Conservation (phyloP, 2,113 vertebrate genomes). For the Hyperoodon ampullatus region DNA sequence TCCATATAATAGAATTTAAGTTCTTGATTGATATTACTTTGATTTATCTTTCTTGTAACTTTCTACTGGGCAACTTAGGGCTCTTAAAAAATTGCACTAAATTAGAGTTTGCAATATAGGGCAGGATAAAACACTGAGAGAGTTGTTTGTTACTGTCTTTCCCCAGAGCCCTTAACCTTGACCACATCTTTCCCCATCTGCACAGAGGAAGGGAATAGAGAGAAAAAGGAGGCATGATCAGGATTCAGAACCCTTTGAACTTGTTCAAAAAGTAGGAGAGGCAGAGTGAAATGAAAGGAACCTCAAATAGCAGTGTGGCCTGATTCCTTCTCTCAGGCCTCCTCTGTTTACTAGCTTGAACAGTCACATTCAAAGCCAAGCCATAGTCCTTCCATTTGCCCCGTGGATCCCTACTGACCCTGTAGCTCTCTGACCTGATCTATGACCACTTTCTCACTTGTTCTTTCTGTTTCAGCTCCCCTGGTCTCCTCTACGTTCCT, state of each 20-base stretch:
- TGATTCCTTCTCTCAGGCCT: background rate
- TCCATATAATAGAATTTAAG: constrained; percentile 9
- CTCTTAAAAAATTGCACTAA: constrained; percentile 11
- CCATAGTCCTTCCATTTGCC: background rate
- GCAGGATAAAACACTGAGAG: background rate
- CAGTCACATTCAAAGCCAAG: background rate
- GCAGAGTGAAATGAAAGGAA: background rate
- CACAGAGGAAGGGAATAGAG: background rate
- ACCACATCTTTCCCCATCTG: background rate
- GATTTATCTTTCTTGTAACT: background rate
- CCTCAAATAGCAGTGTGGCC: background rate
- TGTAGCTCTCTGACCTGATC: background rate
- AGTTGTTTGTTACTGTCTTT: background rate
- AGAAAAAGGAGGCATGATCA: constrained; percentile 3
- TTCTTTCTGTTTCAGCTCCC: background rate
- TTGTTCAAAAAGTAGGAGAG: background rate
- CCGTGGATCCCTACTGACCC: accelerated
- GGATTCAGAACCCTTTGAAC: constrained; percentile 45
- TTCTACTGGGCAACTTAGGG: background rate
- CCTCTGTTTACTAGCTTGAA: background rate
- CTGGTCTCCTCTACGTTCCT: background rate
- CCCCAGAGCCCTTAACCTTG: background rate
- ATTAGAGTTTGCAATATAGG: background rate
- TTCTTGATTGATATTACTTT: background rate
- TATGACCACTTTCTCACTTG: background rate